Evolutionary conservation across 2,888 invertebrate species (phyloP), one percentile per base, ranked within the genome.

Genomic region (Endomychus coccineus): DNA sequence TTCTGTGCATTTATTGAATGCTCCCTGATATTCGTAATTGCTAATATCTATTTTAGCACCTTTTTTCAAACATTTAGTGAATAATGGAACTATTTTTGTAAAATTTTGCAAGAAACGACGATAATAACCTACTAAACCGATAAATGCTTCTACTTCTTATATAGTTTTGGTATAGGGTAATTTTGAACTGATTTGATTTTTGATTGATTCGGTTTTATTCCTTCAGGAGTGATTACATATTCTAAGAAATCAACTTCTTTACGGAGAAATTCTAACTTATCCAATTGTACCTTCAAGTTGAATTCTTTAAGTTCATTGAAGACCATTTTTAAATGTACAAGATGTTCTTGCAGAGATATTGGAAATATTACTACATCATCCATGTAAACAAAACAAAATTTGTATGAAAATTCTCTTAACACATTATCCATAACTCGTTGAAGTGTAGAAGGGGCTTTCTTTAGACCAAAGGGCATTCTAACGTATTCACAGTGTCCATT

Each of bases 71-170:
- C 44, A 45, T 32, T 30, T 27, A 4, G 51, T 51, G 11, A 50
- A 28, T 4, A 41, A 43, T 41, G 46, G 41, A 2, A 44, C 42
- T 6, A 51, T 31, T 29, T 41, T 37, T 3, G 46, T 39, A 34
- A 47, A 45, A 14, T 46, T 41, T 29, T 30, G 33, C 7, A 49
- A 40, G 35, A 42, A 44, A 22, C 28, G 14, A 9, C 45, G 10
- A 23, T 45, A 47, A 28, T 45, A 47, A 16, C 36, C 40, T 24
- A 40, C 4, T 9, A 33, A 24, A 16, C 45, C 45, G 13, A 50
- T 29, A 34, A 49, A 49, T 12, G 43, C 38, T 42, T 49, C 46
- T 6, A 46, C 49, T 40, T 49, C 42, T 34, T 48, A 48, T 2
- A 27, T 25, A 2, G 42, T 44, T 34, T 40, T 45, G 48, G 49